phyloP scores from a whole-genome alignment of 2,113 vertebrate genomes.

The Passerina amoena region DNA sequence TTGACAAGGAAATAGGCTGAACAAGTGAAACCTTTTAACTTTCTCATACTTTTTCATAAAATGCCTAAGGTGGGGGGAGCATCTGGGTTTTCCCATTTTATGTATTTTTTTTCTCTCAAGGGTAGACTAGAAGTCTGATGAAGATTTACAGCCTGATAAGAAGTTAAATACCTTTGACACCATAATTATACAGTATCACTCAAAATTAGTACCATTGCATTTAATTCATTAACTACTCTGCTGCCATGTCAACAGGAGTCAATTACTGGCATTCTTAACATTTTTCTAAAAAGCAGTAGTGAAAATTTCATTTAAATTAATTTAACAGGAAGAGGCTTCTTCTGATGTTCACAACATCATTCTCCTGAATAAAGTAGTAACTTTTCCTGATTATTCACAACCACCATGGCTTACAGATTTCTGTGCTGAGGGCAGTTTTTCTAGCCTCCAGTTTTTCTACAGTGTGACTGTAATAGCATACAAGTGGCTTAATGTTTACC shows the following conservation, averaged over 20 bases:
- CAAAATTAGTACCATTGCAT: neutral
- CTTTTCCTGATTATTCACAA: neutral
- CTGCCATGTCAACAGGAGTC: neutral
- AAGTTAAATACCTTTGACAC: neutral
- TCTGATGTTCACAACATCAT: neutral
- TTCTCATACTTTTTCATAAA: neutral
- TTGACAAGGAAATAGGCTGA: neutral
- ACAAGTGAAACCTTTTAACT: neutral
- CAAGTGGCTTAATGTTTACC: neutral
- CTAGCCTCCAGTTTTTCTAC: neutral
- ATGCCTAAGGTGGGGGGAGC: rapidly evolving
- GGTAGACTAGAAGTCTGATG: neutral
- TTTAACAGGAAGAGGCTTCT: neutral
- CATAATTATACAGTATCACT: constrained; percentile 14
- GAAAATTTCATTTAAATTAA: neutral
- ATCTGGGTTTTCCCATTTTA: neutral
- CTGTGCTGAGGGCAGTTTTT: neutral
- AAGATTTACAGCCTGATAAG: neutral
- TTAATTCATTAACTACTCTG: neutral
- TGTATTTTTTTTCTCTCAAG: neutral
- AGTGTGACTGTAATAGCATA: rapidly evolving
- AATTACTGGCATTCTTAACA: neutral
- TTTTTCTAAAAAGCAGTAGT: neutral
- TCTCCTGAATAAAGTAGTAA: neutral
- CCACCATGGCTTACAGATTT: neutral